A percentile compares a stretch with the other conserved stretches of the same genome.
Evolutionary conservation across 2,797 vertebrate genomes (phyloP).

Genomic region (Knipowitschia caucasica): DNA sequence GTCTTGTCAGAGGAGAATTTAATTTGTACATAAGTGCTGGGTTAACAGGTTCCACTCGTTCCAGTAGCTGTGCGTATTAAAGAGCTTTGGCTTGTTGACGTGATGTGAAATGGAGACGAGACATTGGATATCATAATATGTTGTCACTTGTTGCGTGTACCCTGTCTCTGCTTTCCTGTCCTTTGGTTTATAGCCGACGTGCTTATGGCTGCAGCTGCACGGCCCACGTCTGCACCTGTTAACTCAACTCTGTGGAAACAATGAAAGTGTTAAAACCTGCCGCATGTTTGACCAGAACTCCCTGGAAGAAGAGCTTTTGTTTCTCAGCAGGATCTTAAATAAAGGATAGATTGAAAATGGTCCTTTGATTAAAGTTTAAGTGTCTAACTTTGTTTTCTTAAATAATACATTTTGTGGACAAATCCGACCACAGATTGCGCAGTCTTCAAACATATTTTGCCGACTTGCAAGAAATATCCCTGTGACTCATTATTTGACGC

Average conservation of each 20-base stretch:
- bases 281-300: too few species aligned
- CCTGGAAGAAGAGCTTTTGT: too few species aligned
- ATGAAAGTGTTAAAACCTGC: constrained; percentile 37
- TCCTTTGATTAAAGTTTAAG: too few species aligned
- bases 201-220: constrained; percentile 39
- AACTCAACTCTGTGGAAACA: constrained; percentile 40
- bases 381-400: too few species aligned
- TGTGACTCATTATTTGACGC: too few species aligned
- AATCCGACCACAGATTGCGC: too few species aligned
- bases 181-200: constrained; percentile 32
- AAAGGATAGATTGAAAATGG: too few species aligned
- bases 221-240: constrained; percentile 56
- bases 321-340: too few species aligned
- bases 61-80: constrained; percentile 35
- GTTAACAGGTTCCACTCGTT: constrained; percentile 75
- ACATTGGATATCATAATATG: constrained; percentile 26
- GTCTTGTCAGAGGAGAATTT: constrained; percentile 39
- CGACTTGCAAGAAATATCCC: too few species aligned
- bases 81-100: constrained; percentile 23
- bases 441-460: too few species aligned
- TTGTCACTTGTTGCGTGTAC: constrained; percentile 5
- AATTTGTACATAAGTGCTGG: constrained; percentile 43
- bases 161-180: constrained; percentile 5
- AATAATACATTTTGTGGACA: too few species aligned
- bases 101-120: constrained; percentile 41